phyloP scores from a whole-genome alignment of 2,888 invertebrate species.

The Empis livida region DNA sequence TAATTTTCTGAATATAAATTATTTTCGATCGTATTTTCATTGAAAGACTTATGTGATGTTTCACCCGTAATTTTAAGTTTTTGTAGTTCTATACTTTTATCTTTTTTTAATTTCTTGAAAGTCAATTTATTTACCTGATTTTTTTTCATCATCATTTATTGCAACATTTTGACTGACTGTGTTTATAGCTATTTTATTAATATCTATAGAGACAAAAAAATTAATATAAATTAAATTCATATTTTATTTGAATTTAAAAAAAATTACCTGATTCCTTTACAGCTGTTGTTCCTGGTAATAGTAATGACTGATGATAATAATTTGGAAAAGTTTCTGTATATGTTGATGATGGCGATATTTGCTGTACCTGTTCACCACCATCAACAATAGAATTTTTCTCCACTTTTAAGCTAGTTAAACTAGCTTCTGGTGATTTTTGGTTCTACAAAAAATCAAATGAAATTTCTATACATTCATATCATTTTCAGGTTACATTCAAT shows the following conservation, averaged over 20 bases:
- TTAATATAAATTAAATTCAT: no score
- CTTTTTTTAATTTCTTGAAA: no score
- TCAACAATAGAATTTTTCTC: conserved; percentile 46
- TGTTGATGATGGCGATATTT: conserved; percentile 14
- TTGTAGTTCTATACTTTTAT: no score
- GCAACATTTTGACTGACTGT: neutral
- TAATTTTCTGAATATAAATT: no score
- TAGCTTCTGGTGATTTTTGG: conserved; percentile 68
- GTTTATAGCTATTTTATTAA: neutral
- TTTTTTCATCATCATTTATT: conserved; percentile 18
- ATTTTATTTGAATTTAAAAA: no score
- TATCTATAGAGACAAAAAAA: no score
- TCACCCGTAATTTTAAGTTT: no score
- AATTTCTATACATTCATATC: neutral
- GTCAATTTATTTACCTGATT: conserved; percentile 11
- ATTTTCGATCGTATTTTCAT: no score
- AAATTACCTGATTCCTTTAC: conserved; percentile 31
- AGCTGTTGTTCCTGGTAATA: conserved; percentile 54
- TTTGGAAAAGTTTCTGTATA: neutral
- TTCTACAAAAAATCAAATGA: conserved; percentile 30
- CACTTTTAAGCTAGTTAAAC: conserved; percentile 85
- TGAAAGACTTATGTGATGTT: no score
- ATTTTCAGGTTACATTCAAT: no score
- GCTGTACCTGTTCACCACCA: conserved; percentile 5
- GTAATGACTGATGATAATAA: conserved; percentile 41